Percentiles rank a stretch among this genome's conserved stretches.
phyloP scores from a whole-genome alignment of 1,140 invertebrate genomes.

The Nylanderia fulva region DNA sequence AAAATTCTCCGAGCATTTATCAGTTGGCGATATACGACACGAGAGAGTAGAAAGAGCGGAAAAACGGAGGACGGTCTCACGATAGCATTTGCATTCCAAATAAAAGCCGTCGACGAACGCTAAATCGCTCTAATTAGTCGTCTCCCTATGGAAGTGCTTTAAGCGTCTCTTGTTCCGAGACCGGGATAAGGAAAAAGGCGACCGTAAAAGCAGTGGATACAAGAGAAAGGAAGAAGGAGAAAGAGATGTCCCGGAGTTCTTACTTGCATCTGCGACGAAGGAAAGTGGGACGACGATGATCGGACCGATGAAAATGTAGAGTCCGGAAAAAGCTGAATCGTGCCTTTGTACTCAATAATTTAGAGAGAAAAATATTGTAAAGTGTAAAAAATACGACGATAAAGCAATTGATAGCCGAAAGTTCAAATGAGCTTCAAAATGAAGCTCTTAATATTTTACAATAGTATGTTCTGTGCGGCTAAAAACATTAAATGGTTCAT shows the following conservation, averaged over 20 bases:
- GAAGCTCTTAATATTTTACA: background rate
- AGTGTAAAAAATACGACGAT: slow-evolving; percentile 23
- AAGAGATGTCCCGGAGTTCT: slow-evolving; percentile 2
- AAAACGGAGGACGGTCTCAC: slow-evolving; percentile 32
- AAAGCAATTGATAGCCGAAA: slow-evolving; percentile 8
- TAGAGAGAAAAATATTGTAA: slow-evolving; percentile 9
- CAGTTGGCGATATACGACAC: slow-evolving; percentile 42
- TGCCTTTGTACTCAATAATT: slow-evolving; percentile 40
- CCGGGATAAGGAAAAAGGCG: slow-evolving; percentile 67
- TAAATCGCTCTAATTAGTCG: slow-evolving; percentile 77
- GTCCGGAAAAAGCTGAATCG: slow-evolving; percentile 38
- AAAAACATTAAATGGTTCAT: background rate
- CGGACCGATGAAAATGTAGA: slow-evolving; percentile 33
- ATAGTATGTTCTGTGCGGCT: background rate
- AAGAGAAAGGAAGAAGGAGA: background rate
- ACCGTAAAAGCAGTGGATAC: slow-evolving; percentile 38
- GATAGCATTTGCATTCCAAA: slow-evolving; percentile 75
- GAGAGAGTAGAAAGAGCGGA: background rate
- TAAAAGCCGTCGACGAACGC: slow-evolving; percentile 69
- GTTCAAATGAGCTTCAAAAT: background rate
- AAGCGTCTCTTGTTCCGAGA: slow-evolving; percentile 72
- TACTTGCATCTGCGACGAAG: slow-evolving; percentile 38
- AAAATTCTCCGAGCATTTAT: slow-evolving; percentile 60
- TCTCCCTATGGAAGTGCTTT: slow-evolving; percentile 74
- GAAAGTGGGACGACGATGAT: slow-evolving; percentile 47